Evolutionary conservation across 2,113 vertebrate genomes (phyloP).

Genomic region (Cebus imitator): DNA sequence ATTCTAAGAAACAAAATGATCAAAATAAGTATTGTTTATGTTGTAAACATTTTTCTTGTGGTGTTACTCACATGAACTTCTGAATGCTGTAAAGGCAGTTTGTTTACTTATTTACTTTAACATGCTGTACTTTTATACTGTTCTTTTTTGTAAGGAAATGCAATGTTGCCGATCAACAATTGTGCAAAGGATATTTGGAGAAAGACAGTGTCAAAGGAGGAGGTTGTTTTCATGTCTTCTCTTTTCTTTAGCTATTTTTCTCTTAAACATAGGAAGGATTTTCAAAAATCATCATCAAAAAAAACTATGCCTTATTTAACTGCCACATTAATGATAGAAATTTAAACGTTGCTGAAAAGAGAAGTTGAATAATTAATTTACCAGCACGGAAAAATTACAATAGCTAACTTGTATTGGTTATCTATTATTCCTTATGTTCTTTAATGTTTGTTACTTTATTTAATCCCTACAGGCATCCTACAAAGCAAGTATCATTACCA

Average conservation of each 20-base stretch:
- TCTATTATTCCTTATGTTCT: neutral
- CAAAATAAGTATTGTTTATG: neutral
- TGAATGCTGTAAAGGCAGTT: neutral
- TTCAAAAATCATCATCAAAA: neutral
- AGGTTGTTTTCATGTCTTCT: conserved; percentile 29
- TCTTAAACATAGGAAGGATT: neutral
- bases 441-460: neutral
- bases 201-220: neutral
- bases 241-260: neutral
- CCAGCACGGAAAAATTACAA: neutral
- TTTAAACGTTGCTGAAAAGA: neutral
- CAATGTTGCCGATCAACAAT: neutral
- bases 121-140: neutral
- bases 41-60: neutral
- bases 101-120: neutral
- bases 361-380: neutral
- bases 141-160: neutral
- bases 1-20: conserved; percentile 33
- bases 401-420: neutral
- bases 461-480: neutral
- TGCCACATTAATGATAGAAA: neutral
- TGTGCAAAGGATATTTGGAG: neutral
- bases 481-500: neutral
- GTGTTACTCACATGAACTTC: neutral
- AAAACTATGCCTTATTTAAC: neutral